Evolutionary conservation across 1,140 invertebrate genomes (phyloP), one percentile per base, ranked within the genome.

Genomic region (Microplitis demolitor): DNA sequence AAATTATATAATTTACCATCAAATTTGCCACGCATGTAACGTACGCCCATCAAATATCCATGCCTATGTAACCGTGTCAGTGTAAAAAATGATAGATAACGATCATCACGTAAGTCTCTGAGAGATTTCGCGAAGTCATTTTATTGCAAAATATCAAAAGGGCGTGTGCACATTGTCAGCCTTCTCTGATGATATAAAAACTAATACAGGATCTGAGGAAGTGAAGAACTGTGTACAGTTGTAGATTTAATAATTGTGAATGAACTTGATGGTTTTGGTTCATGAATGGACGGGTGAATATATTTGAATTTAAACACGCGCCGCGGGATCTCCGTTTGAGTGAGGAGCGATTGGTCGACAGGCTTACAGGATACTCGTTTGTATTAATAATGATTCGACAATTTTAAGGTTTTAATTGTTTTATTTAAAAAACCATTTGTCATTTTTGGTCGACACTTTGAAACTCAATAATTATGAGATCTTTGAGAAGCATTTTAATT

Each of bases 231-330:
- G 53, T 58, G 39, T 69, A 53, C 66, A 62, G 33, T 24, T 66
- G 14, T 60, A 74, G 70, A 80, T 77, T 76, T 45, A 70, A 64
- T n/a, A 16, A 24, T 14, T 33, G 35, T 37, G 53, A 70, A 13
- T 24, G 62, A 45, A 54, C 14, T 31, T 33, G 35, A 13, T 24
- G 34, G 62, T 4, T 45, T 50, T 33, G 39, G 62, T 51, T 50
- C 37, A 45, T 66, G 64, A 67, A 72, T 72, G 63, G 66, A 72
- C 66, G 71, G 77, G 72, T 79, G 79, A 81, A 81, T 79, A 78
- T 68, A 81, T 81, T 80, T 73, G 78, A 80, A 80, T 81, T 79
- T 79, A 73, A 68, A 77, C 71, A 66, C 69, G 77, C 61, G n/a
- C 53, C 4, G 45, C 14, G 13, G 35, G 54, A 31, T 66, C 11